These are phyloP conservation scores for Propithecus perrieri DNA, from an alignment of 2,797 vertebrate species.

Conservation along the genomic window DNA sequence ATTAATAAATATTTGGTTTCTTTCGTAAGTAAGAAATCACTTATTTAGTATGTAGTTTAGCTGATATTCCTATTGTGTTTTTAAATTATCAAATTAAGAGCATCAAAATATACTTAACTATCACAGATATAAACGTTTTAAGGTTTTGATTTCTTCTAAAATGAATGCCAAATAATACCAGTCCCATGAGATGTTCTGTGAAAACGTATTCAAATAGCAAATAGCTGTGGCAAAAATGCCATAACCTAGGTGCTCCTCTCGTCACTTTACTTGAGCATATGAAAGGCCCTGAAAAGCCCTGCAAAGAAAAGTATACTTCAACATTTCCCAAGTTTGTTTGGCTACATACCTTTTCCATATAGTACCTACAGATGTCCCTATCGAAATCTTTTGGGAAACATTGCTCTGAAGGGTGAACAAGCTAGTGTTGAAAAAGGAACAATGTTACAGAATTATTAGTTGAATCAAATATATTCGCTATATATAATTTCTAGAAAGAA, in stretches of 20 bases:
- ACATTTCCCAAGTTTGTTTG: slow-evolving; percentile 16
- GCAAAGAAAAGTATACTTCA: neutral
- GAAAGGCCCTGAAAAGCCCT: slow-evolving; percentile 5
- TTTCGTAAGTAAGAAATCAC: neutral
- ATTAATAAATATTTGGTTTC: slow-evolving; percentile 40
- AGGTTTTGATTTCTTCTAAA: slow-evolving; percentile 26
- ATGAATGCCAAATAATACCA: slow-evolving; percentile 16
- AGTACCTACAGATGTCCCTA: neutral
- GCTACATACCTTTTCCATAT: neutral
- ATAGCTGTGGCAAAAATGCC: neutral
- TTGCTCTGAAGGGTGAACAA: slow-evolving; percentile 2
- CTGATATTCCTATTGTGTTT: neutral
- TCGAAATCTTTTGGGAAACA: neutral
- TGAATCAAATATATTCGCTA: neutral
- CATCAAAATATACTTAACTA: neutral
- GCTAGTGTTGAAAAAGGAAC: neutral
- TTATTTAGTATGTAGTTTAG: neutral
- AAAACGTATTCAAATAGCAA: slow-evolving; percentile 10
- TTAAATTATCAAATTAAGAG: slow-evolving; percentile 29
- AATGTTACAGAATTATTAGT: neutral
- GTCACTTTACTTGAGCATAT: slow-evolving; percentile 18
- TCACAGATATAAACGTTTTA: slow-evolving; percentile 18
- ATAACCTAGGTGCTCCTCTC: neutral
- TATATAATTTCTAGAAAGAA: slow-evolving; percentile 33
- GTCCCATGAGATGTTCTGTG: neutral